Evolutionary conservation across 2,113 vertebrate genomes (phyloP).

Genomic region (Antigone vipio): DNA sequence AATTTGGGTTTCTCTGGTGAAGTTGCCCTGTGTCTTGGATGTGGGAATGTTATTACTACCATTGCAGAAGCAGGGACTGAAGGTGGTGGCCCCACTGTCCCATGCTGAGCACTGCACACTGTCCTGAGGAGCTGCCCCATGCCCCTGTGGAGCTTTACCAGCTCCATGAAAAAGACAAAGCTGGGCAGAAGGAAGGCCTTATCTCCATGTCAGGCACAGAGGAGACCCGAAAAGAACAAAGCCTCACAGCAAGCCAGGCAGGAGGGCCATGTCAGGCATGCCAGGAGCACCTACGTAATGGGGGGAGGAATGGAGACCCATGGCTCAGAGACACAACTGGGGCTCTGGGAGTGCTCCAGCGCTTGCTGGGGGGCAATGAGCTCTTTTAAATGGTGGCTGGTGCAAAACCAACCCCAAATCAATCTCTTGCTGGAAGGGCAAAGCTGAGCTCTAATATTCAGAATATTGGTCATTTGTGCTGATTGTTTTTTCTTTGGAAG

Average conservation of each 20-base stretch:
- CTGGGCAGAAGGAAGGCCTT: background rate
- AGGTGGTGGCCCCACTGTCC: background rate
- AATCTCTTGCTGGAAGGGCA: background rate
- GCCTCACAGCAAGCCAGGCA: background rate
- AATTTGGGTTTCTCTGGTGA: background rate
- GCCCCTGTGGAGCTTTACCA: background rate
- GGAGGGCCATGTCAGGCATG: background rate
- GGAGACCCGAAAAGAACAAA: background rate
- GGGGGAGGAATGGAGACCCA: background rate
- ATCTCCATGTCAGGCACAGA: background rate
- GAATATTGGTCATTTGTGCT: background rate
- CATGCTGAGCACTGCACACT: background rate
- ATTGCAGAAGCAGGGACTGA: background rate
- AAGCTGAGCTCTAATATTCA: background rate
- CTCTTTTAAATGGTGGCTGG: background rate
- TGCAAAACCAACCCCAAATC: background rate
- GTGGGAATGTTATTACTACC: background rate
- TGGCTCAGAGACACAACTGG: background rate
- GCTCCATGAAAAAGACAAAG: background rate
- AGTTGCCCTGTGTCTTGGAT: background rate
- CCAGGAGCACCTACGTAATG: rapidly evolving
- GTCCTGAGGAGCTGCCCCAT: background rate
- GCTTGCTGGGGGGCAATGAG: rapidly evolving
- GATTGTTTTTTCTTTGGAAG: background rate
- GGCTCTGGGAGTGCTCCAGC: background rate